Conservation (phyloP, 2,888 invertebrate species). For the Meiosimyza decipiens region DNA sequence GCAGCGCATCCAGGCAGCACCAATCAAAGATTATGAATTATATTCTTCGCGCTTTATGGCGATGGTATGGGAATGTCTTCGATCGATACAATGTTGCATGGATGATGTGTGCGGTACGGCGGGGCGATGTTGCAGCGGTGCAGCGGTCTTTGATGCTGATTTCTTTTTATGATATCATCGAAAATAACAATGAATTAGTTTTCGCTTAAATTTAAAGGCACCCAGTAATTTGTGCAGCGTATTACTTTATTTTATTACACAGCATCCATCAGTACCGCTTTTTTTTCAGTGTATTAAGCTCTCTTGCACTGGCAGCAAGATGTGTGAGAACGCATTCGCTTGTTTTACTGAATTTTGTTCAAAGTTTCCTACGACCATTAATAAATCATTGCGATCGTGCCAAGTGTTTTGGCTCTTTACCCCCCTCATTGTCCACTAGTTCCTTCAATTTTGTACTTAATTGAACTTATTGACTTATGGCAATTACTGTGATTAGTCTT, state of each 20-base stretch:
- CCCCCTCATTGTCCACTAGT: not conserved
- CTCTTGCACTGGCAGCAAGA: not conserved
- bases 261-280: conserved; percentile 7
- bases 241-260: conserved; percentile 17
- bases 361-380: conserved; percentile 20
- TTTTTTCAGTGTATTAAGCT: not conserved
- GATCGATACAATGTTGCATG: too few relatives aligned
- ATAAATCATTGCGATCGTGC: conserved; percentile 20
- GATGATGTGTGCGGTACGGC: too few relatives aligned
- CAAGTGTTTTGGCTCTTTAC: conserved; percentile 5
- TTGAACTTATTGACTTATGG: not conserved
- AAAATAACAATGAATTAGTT: conserved; percentile 36
- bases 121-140: not conserved
- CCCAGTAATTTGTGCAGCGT: conserved; percentile 18
- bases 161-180: conserved; percentile 32
- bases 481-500: not conserved
- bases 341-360: not conserved
- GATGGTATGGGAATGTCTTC: conserved; percentile 13
- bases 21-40: conserved; percentile 36
- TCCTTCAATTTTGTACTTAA: not conserved
- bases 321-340: conserved; percentile 11
- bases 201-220: conserved; percentile 32
- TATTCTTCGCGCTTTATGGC: conserved; percentile 14
- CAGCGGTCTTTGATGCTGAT: conserved; percentile 30
- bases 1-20: conserved; percentile 22